These are phyloP conservation scores for Zalophus californianus DNA, from an alignment of 2,797 vertebrate genomes.

Conservation along the genomic window DNA sequence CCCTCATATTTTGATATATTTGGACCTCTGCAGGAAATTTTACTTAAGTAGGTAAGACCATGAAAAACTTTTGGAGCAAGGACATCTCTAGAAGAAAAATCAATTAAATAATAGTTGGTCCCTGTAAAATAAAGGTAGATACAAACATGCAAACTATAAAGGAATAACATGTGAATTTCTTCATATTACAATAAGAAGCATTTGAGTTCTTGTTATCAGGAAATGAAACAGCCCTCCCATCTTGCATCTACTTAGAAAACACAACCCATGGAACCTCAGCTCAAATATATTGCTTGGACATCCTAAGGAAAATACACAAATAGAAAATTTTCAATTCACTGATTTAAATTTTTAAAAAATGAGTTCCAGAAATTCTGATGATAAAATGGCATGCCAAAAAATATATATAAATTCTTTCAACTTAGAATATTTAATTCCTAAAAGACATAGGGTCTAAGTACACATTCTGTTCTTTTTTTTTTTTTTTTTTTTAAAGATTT, in stretches of 20 bases:
- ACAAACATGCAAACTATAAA: conserved; percentile 34
- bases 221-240: conserved; percentile 22
- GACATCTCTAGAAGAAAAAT: conserved; percentile 22
- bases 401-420: conserved; percentile 12
- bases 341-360: conserved; percentile 5
- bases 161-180: not conserved
- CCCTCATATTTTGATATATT: not conserved
- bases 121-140: conserved; percentile 36
- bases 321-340: conserved; percentile 54
- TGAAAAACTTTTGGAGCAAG: conserved; percentile 43
- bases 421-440: conserved; percentile 47
- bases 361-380: not conserved
- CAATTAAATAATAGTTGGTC: conserved; percentile 22
- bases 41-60: not conserved
- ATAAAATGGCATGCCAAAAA: conserved; percentile 28
- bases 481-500: too few relatives aligned
- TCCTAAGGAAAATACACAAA: conserved; percentile 59
- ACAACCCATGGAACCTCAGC: conserved; percentile 37
- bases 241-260: conserved; percentile 63
- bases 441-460: not conserved
- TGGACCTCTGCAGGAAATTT: not conserved
- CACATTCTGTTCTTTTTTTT: conserved; percentile 30
- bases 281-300: conserved; percentile 42
- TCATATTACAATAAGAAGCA: conserved; percentile 50
- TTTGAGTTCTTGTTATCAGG: conserved; percentile 65